Percentiles rank a stretch among this genome's conserved stretches.
Evolutionary conservation across 2,797 vertebrate species (phyloP).

Genomic region (Notamacropus eugenii): DNA sequence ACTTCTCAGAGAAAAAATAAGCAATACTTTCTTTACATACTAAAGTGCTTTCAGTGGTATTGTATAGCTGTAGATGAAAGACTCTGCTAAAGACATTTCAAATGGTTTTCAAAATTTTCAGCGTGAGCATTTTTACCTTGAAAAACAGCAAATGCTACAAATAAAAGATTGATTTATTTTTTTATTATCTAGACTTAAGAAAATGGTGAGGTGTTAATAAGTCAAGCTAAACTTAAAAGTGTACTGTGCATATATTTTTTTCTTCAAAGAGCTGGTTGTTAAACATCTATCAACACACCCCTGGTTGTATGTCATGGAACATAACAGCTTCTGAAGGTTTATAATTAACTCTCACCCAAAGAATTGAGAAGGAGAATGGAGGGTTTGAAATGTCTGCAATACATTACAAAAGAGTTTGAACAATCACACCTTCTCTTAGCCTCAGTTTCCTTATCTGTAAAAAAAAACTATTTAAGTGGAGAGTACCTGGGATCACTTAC

Average conservation of each 20-base stretch:
- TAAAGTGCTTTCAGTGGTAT: background rate
- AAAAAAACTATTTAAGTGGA: background rate
- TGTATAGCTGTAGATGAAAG: background rate
- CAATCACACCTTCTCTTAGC: background rate
- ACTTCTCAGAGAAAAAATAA: background rate
- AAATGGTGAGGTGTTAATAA: background rate
- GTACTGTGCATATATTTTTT: background rate
- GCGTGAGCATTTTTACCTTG: background rate
- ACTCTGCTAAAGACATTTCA: background rate
- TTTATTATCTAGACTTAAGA: background rate
- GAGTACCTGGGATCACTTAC: background rate
- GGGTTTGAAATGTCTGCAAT: background rate
- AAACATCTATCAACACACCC: background rate
- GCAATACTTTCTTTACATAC: background rate
- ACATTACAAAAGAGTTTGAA: background rate
- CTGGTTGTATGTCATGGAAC: background rate
- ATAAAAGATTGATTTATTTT: background rate
- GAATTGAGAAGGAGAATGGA: background rate
- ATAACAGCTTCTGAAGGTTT: background rate
- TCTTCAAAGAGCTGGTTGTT: background rate
- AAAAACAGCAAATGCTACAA: background rate
- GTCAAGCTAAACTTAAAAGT: background rate
- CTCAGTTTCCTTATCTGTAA: background rate
- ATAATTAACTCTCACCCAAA: background rate
- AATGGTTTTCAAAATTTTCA: background rate